Evolutionary conservation across 2,113 vertebrate genomes (phyloP).

Genomic region (Herpetotheres cachinnans): DNA sequence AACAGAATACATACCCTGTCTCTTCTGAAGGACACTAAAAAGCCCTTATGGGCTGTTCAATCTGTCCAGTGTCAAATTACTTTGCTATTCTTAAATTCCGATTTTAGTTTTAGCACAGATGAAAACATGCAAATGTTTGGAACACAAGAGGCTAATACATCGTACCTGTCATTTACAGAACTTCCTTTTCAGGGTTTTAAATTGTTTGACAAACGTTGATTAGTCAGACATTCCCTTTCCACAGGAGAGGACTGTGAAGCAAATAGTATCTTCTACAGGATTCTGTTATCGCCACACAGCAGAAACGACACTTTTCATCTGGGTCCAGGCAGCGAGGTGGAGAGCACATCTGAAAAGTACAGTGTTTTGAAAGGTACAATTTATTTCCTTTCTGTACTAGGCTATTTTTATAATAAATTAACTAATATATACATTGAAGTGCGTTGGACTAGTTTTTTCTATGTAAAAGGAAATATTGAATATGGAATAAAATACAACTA

Average conservation of each 20-base stretch:
- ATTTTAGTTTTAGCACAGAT: background rate
- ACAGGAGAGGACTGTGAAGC: background rate
- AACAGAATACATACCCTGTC: background rate
- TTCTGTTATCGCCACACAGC: background rate
- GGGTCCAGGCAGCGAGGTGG: background rate
- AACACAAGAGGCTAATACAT: background rate
- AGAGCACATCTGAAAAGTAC: background rate
- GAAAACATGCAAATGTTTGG: background rate
- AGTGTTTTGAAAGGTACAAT: background rate
- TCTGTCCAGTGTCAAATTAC: background rate
- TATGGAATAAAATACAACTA: background rate
- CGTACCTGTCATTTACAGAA: background rate
- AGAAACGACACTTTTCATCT: background rate
- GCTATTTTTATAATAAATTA: background rate
- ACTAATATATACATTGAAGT: background rate
- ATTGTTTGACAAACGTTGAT: background rate
- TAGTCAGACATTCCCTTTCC: background rate
- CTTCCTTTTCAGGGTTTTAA: background rate
- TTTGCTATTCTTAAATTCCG: background rate
- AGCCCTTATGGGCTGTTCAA: background rate
- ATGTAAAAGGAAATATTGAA: background rate
- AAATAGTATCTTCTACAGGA: background rate
- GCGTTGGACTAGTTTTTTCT: background rate
- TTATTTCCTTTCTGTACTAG: background rate
- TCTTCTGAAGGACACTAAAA: background rate